These are phyloP conservation scores for Eulemur macaco DNA, from an alignment of 2,113 vertebrate species.

Conservation along the genomic window DNA sequence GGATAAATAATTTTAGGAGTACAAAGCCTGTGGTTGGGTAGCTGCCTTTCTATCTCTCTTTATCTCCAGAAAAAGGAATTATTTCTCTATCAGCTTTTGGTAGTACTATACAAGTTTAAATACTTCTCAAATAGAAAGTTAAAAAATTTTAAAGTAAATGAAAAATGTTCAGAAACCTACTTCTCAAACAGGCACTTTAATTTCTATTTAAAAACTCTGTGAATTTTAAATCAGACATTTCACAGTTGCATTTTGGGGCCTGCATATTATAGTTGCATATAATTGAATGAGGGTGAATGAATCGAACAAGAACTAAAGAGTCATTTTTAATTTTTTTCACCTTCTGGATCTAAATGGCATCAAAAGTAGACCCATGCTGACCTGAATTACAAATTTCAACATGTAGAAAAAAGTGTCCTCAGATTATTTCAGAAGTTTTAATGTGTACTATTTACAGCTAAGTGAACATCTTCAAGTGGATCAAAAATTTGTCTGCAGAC, in stretches of 20 bases:
- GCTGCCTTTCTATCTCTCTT: constrained; percentile 47
- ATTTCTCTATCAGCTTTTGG: constrained; percentile 66
- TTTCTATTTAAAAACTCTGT: constrained; percentile 7
- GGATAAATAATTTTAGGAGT: constrained; percentile 80
- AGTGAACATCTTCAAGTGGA: background rate
- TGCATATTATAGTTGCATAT: background rate
- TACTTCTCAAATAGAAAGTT: constrained; percentile 57
- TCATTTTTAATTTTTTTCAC: background rate
- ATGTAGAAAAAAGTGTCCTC: background rate
- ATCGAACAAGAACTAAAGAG: background rate
- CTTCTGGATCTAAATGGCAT: background rate
- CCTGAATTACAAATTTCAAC: background rate
- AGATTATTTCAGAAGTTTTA: background rate
- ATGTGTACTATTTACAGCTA: background rate
- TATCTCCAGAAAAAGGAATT: constrained; percentile 67
- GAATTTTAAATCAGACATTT: background rate
- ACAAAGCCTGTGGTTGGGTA: constrained; percentile 68
- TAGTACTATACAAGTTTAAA: constrained; percentile 37
- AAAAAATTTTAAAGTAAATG: background rate
- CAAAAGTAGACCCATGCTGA: background rate
- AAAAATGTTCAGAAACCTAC: background rate
- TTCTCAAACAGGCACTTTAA: background rate
- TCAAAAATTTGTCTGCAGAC: background rate
- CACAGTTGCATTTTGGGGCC: background rate
- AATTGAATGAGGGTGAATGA: background rate